Evolutionary conservation across 2,113 vertebrate species (phyloP), one percentile per base, ranked within the genome.

Genomic region (Oncorhynchus kisutch): DNA sequence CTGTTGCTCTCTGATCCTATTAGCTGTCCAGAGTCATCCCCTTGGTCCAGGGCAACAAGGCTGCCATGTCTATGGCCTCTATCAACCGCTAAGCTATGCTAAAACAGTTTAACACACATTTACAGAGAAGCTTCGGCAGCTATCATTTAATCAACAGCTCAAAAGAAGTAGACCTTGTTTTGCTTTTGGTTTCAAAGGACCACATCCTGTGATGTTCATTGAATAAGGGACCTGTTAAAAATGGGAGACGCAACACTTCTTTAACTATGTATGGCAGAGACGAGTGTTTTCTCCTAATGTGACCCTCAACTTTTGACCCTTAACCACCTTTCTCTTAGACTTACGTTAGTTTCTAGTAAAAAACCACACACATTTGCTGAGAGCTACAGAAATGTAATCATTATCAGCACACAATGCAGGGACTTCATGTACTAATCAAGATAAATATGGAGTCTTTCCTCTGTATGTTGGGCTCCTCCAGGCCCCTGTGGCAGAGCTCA

Each of bases 1-100:
- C 22, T 48, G 57, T 48, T 39, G 25, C 48, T 70, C 48, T 75
- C 73, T 80, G 72, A 82, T 86, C 20, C 76, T 51, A 82, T 84
- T 77, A 86, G 16, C 24, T 6, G 9, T 14, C 29, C 74, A 62
- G 73, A 68, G 67, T 20, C 70, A 67, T 82, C 67, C 57, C 67
- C 68, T 18, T 67, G 65, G 48, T 66, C 60, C n/a, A 27, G 6
- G 54, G 51, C 65, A 72, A 81, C 68, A 79, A 74, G 57, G 74
- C 9, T 3, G n/a, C 11, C 70, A 69, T 79, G 73, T 81, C 22
- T 62, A 12, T 20, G 12, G 34, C 45, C 20, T 76, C 34, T 45
- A 76, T 65, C 51, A 54, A 34, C 25, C 31, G n/a, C 16, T 72
- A 57, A 54, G 11, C 39, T 73, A 57, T 66, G 16, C 60, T 75